Base-by-base conservation (phyloP, 2,888 invertebrate species). In the Rhamnusium bicolor region DNA sequence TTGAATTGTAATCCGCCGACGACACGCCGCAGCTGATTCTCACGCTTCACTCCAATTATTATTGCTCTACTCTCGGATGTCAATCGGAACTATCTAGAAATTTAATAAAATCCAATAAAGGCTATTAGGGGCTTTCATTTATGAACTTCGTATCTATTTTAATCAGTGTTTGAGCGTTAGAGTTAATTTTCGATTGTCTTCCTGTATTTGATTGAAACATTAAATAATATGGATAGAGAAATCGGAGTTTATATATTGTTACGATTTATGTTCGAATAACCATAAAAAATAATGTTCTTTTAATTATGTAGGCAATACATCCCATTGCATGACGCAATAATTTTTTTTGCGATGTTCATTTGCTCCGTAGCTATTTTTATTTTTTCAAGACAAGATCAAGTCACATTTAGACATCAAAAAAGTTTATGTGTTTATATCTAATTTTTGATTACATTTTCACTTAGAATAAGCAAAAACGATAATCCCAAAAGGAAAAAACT, bases 1-100 rank as follows among this genome's bases (percentile, higher is more conserved):
- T 88, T 85, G 87, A 87, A 88, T 88, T 85, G 86, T 86, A 87
- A 87, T 87, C 86, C 83, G 76, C 78, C 67, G 67, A 62, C 69
- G 69, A 29, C 47, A 46, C 47, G 56, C 76, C 79, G 79, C 80
- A 75, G 81, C 73, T 77, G 79, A 83, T 86, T 86, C 86, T 85
- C 86, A 86, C 85, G 85, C 85, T 84, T 79, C 77, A 69, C 74
- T 69, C 75, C 78, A 79, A 78, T 80, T 80, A 78, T 70, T 73
- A 75, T 75, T 76, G 78, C 74, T 76, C 40, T 40, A 19, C 40
- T 74, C 72, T 73, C 74, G 63, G 71, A 77, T 74, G 77, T 74
- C 74, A 71, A 74, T 73, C 69, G 73, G 65, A 71, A 67, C 56
- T 32, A 32, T 46, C 40, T 19, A 32, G 46, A 61, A 61, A 61